phyloP scores from a whole-genome alignment of 2,113 vertebrate genomes.

The Circaetus gallicus region DNA sequence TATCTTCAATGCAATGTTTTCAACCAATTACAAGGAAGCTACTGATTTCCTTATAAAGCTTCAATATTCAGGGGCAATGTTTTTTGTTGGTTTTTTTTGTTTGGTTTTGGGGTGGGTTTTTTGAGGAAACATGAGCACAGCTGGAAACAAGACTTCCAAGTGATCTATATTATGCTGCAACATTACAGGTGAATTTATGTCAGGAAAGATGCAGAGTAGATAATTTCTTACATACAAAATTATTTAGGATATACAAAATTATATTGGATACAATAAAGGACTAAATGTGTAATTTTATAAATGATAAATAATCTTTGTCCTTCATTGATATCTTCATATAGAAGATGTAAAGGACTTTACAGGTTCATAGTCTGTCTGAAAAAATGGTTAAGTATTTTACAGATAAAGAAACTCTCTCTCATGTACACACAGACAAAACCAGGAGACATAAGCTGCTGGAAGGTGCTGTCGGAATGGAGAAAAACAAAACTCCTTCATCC shows the following conservation, averaged over 20 bases:
- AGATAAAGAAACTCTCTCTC: neutral
- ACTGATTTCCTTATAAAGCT: neutral
- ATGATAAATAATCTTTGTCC: neutral
- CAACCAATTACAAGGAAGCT: neutral
- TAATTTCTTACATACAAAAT: neutral
- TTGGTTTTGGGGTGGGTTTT: neutral
- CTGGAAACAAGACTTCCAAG: neutral
- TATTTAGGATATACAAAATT: neutral
- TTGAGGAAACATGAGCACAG: neutral
- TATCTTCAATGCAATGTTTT: neutral
- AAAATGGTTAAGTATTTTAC: neutral
- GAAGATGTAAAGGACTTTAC: neutral
- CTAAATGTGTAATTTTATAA: neutral
- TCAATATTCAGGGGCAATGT: neutral
- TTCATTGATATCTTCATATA: neutral
- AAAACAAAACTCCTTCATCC: neutral
- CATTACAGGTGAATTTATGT: neutral
- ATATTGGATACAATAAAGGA: neutral
- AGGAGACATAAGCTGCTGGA: neutral
- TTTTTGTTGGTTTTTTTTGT: neutral
- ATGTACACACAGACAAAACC: neutral
- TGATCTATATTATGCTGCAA: neutral
- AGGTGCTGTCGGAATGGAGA: neutral
- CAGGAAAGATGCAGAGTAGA: neutral
- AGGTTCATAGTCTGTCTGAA: neutral